Evolutionary conservation across 2,888 invertebrate species (phyloP).

Genomic region (Dorcus parallelipipedus): DNA sequence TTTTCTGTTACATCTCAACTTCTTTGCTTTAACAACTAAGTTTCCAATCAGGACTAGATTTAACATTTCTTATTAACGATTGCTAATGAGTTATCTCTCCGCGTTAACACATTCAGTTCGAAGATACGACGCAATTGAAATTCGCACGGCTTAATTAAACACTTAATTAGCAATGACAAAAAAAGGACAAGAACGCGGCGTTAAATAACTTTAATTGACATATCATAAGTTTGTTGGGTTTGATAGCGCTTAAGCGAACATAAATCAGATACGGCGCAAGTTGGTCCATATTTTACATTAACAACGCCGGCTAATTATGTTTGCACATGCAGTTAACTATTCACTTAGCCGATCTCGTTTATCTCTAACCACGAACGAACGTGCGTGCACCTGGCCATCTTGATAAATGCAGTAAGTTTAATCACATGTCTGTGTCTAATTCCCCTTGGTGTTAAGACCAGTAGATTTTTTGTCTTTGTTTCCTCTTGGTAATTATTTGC

Average conservation of each 20-base stretch:
- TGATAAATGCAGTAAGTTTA: neutral
- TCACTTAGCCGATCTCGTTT: neutral
- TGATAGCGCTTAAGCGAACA: neutral
- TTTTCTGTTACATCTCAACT: too few relatives aligned
- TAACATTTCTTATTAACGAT: too few relatives aligned
- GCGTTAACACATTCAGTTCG: too few relatives aligned
- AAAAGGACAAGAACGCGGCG: neutral
- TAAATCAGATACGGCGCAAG: neutral
- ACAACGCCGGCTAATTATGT: slow-evolving; percentile 4
- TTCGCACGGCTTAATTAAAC: too few relatives aligned
- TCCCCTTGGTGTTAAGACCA: neutral
- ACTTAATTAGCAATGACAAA: too few relatives aligned
- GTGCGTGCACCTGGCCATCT: neutral
- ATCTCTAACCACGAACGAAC: neutral
- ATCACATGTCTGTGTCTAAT: neutral
- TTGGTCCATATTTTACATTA: neutral
- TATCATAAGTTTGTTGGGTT: neutral
- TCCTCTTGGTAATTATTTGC: too few relatives aligned
- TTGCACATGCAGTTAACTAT: slow-evolving; percentile 1
- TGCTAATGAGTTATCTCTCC: too few relatives aligned
- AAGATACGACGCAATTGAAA: too few relatives aligned
- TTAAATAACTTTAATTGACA: neutral
- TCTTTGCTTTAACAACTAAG: too few relatives aligned
- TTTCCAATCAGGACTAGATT: too few relatives aligned
- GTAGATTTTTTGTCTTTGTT: neutral